Evolutionary conservation across 30 jellyfish, hydroid and myxozoan species (phyloP).

Genomic region (Pseudorhiza aurosa): DNA sequence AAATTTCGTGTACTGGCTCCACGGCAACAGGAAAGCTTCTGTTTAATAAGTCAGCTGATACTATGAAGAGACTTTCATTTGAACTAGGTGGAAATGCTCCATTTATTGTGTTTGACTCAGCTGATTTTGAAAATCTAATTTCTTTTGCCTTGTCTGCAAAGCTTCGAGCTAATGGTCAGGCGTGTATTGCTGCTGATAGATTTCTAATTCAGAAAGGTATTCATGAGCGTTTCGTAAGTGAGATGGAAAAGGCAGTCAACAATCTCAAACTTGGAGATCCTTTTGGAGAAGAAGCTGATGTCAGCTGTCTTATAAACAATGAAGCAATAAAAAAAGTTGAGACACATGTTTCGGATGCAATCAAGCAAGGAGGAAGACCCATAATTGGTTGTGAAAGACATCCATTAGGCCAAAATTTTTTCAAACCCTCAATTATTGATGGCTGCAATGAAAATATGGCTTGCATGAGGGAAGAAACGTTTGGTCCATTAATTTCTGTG

Average conservation of each 20-base stretch:
- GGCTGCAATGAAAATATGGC: conserved; percentile 66
- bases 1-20: conserved; percentile 95
- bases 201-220: conserved; percentile 82
- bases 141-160: conserved; percentile 66
- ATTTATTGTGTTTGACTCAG: conserved; percentile 87
- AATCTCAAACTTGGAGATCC: conserved; percentile 81
- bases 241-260: conserved; percentile 46
- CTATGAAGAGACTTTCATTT: conserved; percentile 83
- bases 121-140: conserved; percentile 74
- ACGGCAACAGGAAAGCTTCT: conserved; percentile 90
- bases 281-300: conserved; percentile 50
- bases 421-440: conserved; percentile 80
- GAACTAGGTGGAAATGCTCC: conserved; percentile 99
- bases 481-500: conserved; percentile 90
- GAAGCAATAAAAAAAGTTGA: conserved; percentile 64
- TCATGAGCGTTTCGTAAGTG: conserved; percentile 67
- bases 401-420: conserved; percentile 64
- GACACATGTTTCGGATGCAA: conserved; percentile 76
- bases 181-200: conserved; percentile 96
- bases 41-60: conserved; percentile 70
- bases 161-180: conserved; percentile 90
- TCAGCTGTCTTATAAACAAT: conserved; percentile 64
- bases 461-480: conserved; percentile 71
- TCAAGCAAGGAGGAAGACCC: conserved; percentile 62
- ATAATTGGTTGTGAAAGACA: conserved; percentile 70